Conservation (phyloP, 37 sponge, comb jelly and placozoan species). For the Halichondria panicea region DNA sequence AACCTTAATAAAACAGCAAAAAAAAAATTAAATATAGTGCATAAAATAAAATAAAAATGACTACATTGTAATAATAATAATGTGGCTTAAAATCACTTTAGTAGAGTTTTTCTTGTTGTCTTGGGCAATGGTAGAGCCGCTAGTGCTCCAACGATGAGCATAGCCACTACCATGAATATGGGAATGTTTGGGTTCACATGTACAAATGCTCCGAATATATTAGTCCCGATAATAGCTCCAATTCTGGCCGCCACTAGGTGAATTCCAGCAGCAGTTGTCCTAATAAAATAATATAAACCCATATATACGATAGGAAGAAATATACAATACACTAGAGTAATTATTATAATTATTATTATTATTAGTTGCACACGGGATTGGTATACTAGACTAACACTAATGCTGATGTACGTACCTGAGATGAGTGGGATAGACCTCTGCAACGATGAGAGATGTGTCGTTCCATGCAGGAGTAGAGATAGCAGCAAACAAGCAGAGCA, state of each 20-base stretch:
- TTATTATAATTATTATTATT: not conserved
- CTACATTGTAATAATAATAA: not conserved
- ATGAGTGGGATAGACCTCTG: constrained; percentile 73
- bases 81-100: constrained; percentile 15
- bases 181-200: constrained; percentile 39
- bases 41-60: no score
- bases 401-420: constrained; percentile 39
- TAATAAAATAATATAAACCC: not conserved
- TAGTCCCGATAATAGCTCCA: constrained; percentile 70
- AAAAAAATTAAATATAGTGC: no score
- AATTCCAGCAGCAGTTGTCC: constrained; percentile 48
- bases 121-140: constrained; percentile 38
- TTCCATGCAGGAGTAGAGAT: constrained; percentile 70
- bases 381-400: not conserved
- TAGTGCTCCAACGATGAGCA: constrained; percentile 33
- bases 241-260: constrained; percentile 53
- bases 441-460: constrained; percentile 39
- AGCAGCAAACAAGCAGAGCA: constrained; percentile 60
- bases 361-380: not conserved
- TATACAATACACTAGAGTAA: not conserved
- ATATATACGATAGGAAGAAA: not conserved
- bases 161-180: constrained; percentile 35
- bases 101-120: constrained; percentile 61
- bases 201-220: constrained; percentile 56
- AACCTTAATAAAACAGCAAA: no score